A percentile compares a stretch with the other conserved stretches of the same genome.
Conservation (phyloP, 1,140 invertebrate genomes). For the Prorops nasuta region DNA sequence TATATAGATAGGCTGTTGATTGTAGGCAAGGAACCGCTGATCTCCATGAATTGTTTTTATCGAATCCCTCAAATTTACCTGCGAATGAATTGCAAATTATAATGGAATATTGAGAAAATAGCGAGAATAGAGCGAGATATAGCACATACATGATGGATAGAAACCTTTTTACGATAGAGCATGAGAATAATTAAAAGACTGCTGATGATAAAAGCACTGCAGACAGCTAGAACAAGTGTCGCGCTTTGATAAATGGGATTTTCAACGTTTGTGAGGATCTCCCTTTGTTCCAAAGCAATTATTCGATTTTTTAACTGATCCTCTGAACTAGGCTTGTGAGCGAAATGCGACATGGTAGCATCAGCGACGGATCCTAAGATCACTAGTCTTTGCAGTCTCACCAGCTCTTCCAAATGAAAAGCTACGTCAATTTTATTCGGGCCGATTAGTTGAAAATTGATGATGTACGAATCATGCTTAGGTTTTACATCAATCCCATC, state of each 20-base stretch:
- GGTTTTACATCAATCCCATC: slow-evolving; percentile 59
- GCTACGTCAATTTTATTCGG: slow-evolving; percentile 67
- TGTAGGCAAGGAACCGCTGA: slow-evolving; percentile 47
- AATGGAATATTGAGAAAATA: too few relatives aligned
- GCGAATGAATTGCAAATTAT: too few relatives aligned
- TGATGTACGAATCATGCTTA: slow-evolving; percentile 58
- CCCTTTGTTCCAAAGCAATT: slow-evolving; percentile 64
- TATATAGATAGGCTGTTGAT: slow-evolving; percentile 49
- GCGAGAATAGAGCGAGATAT: background rate
- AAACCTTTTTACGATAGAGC: slow-evolving; percentile 64
- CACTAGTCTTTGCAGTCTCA: slow-evolving; percentile 49
- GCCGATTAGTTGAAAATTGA: slow-evolving; percentile 63
- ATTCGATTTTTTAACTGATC: slow-evolving; percentile 50
- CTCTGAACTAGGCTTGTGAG: slow-evolving; percentile 57
- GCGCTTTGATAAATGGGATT: slow-evolving; percentile 70
- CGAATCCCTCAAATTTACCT: slow-evolving; percentile 47
- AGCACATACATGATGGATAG: background rate
- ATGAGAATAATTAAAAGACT: slow-evolving; percentile 67
- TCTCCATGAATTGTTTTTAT: slow-evolving; percentile 34
- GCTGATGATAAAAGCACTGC: slow-evolving; percentile 71
- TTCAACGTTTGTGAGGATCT: slow-evolving; percentile 67
- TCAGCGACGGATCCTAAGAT: slow-evolving; percentile 62
- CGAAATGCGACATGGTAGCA: slow-evolving; percentile 64
- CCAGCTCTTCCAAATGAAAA: slow-evolving; percentile 65
- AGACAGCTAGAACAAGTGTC: slow-evolving; percentile 67